Conservation (phyloP, 1,140 invertebrate species). For the Ceratosolen fusciceps region DNA sequence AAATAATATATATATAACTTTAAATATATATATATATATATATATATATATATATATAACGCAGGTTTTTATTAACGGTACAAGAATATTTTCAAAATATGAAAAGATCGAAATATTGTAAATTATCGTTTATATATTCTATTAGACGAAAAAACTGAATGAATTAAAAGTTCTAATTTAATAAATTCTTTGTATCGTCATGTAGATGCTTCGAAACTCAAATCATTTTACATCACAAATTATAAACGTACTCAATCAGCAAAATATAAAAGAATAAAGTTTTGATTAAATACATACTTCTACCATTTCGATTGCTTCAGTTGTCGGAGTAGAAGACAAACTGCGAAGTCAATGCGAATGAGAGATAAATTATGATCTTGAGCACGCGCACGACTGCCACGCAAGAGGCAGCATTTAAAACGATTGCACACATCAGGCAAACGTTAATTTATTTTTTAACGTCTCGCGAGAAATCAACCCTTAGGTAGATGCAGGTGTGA, state of each 20-base stretch:
- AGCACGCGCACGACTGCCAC: not conserved
- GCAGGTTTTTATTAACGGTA: too few relatives aligned
- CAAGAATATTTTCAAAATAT: too few relatives aligned
- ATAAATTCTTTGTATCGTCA: not conserved
- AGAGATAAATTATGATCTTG: not conserved
- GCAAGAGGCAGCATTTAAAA: not conserved
- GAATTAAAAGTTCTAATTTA: not conserved
- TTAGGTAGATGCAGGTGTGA: slow-evolving; percentile 2
- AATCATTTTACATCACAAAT: not conserved
- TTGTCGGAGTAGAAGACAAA: not conserved
- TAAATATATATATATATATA: too few relatives aligned
- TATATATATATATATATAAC: too few relatives aligned
- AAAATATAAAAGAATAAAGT: not conserved
- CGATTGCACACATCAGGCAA: not conserved
- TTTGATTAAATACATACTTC: too few relatives aligned
- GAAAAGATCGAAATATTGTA: too few relatives aligned
- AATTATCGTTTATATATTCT: too few relatives aligned
- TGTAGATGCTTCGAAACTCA: not conserved
- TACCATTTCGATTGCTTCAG: not conserved
- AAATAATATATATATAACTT: too few relatives aligned
- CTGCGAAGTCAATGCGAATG: not conserved
- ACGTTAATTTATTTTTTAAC: slow-evolving; percentile 29
- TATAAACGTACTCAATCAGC: not conserved
- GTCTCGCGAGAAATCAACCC: slow-evolving; percentile 22
- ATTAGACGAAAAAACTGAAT: not conserved